Percentiles rank a stretch among this genome's conserved stretches.
Conservation (phyloP, 2,888 invertebrate species). For the Drosophila imparisetae region DNA sequence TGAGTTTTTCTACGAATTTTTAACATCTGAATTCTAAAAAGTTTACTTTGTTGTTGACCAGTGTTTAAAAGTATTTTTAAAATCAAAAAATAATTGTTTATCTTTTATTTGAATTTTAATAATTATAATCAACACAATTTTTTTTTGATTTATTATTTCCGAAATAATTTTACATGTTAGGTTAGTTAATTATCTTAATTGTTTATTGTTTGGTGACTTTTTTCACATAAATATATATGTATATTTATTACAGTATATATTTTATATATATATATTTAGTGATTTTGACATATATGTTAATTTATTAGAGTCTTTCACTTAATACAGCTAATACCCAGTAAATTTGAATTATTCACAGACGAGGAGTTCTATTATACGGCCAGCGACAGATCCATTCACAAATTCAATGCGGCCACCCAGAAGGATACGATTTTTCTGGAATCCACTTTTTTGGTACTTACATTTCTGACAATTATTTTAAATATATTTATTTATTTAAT, state of each 20-base stretch:
- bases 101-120: no score
- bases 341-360: constrained; percentile 82
- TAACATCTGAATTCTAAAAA: no score
- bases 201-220: not conserved
- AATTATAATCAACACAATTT: no score
- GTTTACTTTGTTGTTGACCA: no score
- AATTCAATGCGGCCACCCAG: constrained; percentile 85
- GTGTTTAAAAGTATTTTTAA: no score
- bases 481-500: not conserved
- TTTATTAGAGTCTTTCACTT: not conserved
- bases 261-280: not conserved
- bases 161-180: no score
- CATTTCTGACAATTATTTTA: not conserved
- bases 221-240: not conserved
- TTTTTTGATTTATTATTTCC: no score
- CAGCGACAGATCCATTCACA: constrained; percentile 75
- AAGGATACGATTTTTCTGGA: constrained; percentile 61
- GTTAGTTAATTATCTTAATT: not conserved
- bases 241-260: not conserved
- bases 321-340: not conserved
- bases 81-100: no score
- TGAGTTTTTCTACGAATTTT: no score
- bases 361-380: constrained; percentile 86
- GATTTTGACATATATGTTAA: not conserved
- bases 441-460: constrained; percentile 72